These are phyloP conservation scores for Lateolabrax maculatus DNA, from an alignment of 2,797 vertebrate species.

Conservation along the genomic window DNA sequence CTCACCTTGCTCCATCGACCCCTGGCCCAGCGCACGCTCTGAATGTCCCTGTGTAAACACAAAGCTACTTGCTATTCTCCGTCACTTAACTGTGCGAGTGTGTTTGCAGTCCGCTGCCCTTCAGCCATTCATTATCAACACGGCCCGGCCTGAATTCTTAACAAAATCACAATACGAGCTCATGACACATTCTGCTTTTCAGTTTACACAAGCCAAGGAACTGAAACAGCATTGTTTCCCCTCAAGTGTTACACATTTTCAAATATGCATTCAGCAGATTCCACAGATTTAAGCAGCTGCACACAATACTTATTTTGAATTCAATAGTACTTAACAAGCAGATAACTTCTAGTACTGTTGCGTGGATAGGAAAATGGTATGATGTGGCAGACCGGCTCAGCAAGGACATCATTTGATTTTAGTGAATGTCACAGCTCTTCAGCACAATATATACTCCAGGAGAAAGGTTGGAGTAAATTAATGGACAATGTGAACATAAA, in stretches of 20 bases:
- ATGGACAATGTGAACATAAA: background rate
- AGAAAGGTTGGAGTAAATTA: constrained; percentile 9
- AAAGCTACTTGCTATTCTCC: constrained; percentile 55
- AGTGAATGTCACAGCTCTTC: constrained; percentile 14
- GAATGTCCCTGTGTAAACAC: constrained; percentile 56
- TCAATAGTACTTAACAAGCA: constrained; percentile 14
- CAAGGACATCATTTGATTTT: constrained; percentile 30
- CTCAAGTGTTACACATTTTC: constrained; percentile 33
- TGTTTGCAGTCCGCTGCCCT: constrained; percentile 39
- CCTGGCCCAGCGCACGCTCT: constrained; percentile 15
- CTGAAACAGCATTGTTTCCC: constrained; percentile 24
- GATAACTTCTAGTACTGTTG: background rate
- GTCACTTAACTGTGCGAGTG: constrained; percentile 30
- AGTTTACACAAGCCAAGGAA: constrained; percentile 14
- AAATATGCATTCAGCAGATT: constrained; percentile 31
- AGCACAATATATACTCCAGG: background rate
- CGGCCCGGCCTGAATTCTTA: constrained; percentile 13
- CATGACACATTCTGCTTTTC: constrained; percentile 11
- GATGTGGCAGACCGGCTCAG: background rate
- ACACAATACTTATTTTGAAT: constrained; percentile 35
- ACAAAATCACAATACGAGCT: constrained; percentile 36
- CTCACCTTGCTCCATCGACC: constrained; percentile 62
- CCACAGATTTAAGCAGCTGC: background rate
- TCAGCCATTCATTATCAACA: constrained; percentile 50
- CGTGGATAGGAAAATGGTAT: constrained; percentile 12